Evolutionary conservation across 2,888 invertebrate genomes (phyloP), one percentile per base, ranked within the genome.

Genomic region (Cinara cedri): DNA sequence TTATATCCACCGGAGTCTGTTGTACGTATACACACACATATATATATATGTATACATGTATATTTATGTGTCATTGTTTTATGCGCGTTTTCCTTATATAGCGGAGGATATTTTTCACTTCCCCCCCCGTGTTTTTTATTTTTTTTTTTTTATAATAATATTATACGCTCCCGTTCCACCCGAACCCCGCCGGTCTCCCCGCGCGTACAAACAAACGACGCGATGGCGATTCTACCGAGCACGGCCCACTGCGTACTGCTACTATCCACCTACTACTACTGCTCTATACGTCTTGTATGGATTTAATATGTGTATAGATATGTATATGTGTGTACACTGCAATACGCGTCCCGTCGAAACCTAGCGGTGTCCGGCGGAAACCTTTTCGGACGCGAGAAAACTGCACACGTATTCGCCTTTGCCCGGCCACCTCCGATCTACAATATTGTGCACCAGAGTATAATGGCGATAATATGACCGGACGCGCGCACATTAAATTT

Each of bases 351-450:
- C n/a, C n/a, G n/a, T n/a, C n/a, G n/a, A n/a, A n/a, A n/a, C n/a
- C n/a, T n/a, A n/a, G n/a, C n/a, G n/a, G n/a, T 21, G 21, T 44
- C 16, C 71, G 44, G 24, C 19, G 60, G 60, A 60, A 72, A 72
- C 72, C 72, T 72, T 60, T 49, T 72, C 60, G 72, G 72, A 72
- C n/a, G n/a, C n/a, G n/a, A n/a, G n/a, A n/a, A n/a, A n/a, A n/a
- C n/a, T n/a, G n/a, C n/a, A n/a, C n/a, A n/a, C n/a, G n/a, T n/a
- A n/a, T n/a, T n/a, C n/a, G n/a, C n/a, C n/a, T n/a, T n/a, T n/a
- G n/a, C n/a, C n/a, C n/a, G n/a, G n/a, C n/a, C n/a, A n/a, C n/a
- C n/a, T n/a, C n/a, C n/a, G n/a, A n/a, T n/a, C n/a, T n/a, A n/a
- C n/a, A n/a, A n/a, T n/a, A n/a, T n/a, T n/a, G n/a, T n/a, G n/a